These are phyloP conservation scores for Microtus montanus DNA, from an alignment of 2,113 vertebrate genomes.

Conservation along the genomic window DNA sequence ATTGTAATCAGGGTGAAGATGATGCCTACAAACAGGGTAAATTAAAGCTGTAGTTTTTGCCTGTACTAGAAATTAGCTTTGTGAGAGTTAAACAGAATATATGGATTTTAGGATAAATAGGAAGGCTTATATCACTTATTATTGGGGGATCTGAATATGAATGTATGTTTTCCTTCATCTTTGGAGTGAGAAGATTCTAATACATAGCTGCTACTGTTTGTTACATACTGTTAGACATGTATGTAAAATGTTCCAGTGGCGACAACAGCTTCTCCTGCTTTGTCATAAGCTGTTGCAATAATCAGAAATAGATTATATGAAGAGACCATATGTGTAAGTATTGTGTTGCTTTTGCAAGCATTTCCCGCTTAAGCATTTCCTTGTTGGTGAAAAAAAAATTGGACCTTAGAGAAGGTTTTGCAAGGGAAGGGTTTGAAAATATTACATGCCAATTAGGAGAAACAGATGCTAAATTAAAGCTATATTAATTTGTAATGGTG, in stretches of 20 bases:
- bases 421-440: slow-evolving; percentile 31
- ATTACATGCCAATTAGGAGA: not conserved
- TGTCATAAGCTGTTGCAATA: slow-evolving; percentile 1
- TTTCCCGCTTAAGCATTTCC: not conserved
- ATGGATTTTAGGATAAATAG: slow-evolving; percentile 16
- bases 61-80: not conserved
- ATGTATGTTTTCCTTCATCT: not conserved
- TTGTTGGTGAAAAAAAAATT: slow-evolving; percentile 3
- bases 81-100: not conserved
- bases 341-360: slow-evolving; percentile 20
- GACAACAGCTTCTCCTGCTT: slow-evolving; percentile 10
- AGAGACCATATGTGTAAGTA: slow-evolving; percentile 11
- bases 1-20: not conserved
- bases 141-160: not conserved
- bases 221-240: not conserved
- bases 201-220: slow-evolving; percentile 13
- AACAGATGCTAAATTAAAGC: slow-evolving; percentile 14
- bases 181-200: slow-evolving; percentile 1
- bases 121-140: not conserved
- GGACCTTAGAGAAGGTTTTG: slow-evolving; percentile 14
- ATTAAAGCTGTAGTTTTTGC: not conserved
- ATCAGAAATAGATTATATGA: slow-evolving; percentile 46
- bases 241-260: not conserved
- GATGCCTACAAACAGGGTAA: not conserved
- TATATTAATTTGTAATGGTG: slow-evolving; percentile 34